phyloP scores from a whole-genome alignment of 35 echinoderm and acorn worm genomes.

The Anneissia japonica region DNA sequence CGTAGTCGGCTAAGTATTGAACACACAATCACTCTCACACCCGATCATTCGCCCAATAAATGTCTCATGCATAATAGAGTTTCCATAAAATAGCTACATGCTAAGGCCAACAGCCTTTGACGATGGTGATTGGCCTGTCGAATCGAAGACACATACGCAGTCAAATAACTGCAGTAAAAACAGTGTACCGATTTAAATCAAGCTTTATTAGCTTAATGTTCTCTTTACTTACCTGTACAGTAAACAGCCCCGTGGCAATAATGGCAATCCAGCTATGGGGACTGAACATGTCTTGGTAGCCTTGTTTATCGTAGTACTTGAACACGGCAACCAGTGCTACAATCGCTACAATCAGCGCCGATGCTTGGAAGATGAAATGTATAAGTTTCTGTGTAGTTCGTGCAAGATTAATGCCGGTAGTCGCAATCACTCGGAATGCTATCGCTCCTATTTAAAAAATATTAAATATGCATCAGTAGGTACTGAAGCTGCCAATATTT shows the following conservation, averaged over 20 bases:
- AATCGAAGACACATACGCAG: too few species aligned
- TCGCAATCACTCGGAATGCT: background rate
- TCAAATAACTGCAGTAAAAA: too few species aligned
- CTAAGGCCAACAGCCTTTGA: too few species aligned
- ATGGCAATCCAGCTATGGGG: slow-evolving; percentile 90
- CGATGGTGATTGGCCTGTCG: too few species aligned
- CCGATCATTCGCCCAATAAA: too few species aligned
- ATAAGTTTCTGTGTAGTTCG: slow-evolving; percentile 44
- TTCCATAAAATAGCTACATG: too few species aligned
- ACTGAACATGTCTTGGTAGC: slow-evolving; percentile 55
- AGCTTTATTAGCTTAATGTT: too few species aligned
- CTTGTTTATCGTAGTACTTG: slow-evolving; percentile 41
- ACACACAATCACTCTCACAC: too few species aligned
- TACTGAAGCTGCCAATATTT: too few species aligned
- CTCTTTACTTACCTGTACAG: slow-evolving; percentile 77
- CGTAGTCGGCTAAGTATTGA: too few species aligned
- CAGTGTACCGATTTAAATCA: too few species aligned
- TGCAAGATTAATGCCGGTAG: background rate
- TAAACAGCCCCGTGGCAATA: slow-evolving; percentile 53
- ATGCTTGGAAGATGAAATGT: slow-evolving; percentile 67
- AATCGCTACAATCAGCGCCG: slow-evolving; percentile 47
- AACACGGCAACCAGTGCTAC: slow-evolving; percentile 81
- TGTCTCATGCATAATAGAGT: too few species aligned
- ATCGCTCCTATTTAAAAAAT: background rate
- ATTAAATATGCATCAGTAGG: background rate